Evolutionary conservation across 1,140 invertebrate genomes (phyloP), one percentile per base, ranked within the genome.

Genomic region (Augochlora pura): DNA sequence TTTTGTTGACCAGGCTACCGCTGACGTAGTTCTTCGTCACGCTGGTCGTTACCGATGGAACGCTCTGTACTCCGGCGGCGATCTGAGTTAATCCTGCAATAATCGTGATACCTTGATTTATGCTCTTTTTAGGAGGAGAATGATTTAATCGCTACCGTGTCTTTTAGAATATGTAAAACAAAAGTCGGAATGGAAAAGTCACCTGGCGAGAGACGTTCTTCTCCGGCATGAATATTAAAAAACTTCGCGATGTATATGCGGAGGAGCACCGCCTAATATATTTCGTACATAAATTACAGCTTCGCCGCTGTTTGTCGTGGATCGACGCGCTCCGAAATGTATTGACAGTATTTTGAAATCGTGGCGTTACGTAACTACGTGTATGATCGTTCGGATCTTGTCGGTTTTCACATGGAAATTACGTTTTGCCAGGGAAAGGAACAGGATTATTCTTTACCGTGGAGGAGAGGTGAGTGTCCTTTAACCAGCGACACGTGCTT

Each of bases 281-380:
- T 59, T 68, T 4, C 4, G 6, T 8, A 46, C 16, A 69, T 77
- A 69, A 77, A 77, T 69, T 77, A 77, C 57, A 2, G 60, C 1
- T 38, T 21, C 25, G 18, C 27, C 38, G 25, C 16, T 32, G 21
- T 63, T 63, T 63, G 25, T 49, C 32, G 25, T 23, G 14, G 25
- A 18, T 32, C 14, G 25, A 18, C 62, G 2, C 10, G n/a, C 3
- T 14, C n/a, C 38, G 1, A 66, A 46, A 25, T 46, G 23, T 65
- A 46, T 65, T 25, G 9, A 10, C 14, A 2, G 0, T 8, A 3
- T 77, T 68, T 76, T 1, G 27, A 60, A 76, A 69, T 62, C 32
- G 32, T 1, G 42, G 16, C 8, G 16, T 74, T 69, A 2, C 18
- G 27, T n/a, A 68, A 75, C 25, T 0, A 16, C 18, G 3, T n/a